These are phyloP conservation scores for Enteromius fasciolatus DNA, from an alignment of 2,797 vertebrate genomes.

Conservation along the genomic window DNA sequence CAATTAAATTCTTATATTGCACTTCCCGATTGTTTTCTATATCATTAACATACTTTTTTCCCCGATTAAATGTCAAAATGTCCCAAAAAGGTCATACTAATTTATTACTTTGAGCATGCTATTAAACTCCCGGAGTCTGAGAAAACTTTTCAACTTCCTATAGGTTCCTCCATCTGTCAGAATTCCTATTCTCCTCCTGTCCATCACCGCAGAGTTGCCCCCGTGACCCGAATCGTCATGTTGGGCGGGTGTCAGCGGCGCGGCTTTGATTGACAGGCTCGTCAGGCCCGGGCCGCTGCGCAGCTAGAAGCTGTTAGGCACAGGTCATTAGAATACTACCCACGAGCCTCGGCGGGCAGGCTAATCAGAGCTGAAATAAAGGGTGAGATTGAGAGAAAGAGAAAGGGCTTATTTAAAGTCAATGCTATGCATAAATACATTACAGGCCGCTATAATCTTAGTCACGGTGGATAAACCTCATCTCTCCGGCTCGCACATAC, in stretches of 20 bases:
- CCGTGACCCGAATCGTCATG: constrained; percentile 13
- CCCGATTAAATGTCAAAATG: neutral
- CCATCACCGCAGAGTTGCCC: constrained; percentile 43
- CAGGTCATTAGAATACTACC: constrained; percentile 61
- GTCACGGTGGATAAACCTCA: constrained; percentile 66
- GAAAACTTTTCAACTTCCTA: constrained; percentile 34
- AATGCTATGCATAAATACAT: constrained; percentile 84
- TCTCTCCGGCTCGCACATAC: constrained; percentile 49
- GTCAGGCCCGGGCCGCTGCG: constrained; percentile 36
- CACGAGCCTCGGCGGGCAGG: constrained; percentile 61
- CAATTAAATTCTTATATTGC: no score
- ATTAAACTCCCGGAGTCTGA: neutral
- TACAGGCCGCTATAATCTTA: constrained; percentile 76
- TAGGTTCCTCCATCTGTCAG: constrained; percentile 16
- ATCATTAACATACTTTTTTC: neutral
- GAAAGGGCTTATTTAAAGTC: constrained; percentile 80
- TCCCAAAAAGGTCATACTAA: neutral
- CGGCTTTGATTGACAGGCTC: constrained; percentile 55
- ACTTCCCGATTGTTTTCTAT: neutral
- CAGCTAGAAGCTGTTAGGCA: constrained; percentile 53
- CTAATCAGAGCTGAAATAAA: constrained; percentile 67
- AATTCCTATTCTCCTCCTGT: constrained; percentile 38
- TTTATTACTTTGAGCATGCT: neutral
- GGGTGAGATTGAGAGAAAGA: constrained; percentile 76
- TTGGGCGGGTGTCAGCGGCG: constrained; percentile 29